Evolutionary conservation across 2,113 vertebrate genomes (phyloP).

Genomic region (Thalassarche chlororhynchos): DNA sequence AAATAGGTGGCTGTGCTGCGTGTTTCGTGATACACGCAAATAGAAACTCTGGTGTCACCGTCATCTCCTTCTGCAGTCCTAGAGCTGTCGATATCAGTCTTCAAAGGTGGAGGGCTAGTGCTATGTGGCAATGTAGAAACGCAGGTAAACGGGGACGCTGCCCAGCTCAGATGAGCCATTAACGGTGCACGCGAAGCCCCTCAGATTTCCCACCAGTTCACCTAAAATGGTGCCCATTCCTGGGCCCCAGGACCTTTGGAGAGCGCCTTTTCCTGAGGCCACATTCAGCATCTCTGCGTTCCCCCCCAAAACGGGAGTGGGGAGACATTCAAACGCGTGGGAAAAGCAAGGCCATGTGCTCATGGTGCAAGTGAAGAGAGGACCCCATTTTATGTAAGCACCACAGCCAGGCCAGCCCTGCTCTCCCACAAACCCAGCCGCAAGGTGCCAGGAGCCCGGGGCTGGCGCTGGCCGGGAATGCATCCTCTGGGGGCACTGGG

Average conservation of each 20-base stretch:
- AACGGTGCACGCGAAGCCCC: accelerated
- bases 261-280: neutral
- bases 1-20: neutral
- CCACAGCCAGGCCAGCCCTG: neutral
- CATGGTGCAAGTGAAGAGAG: neutral
- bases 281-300: neutral
- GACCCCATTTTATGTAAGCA: neutral
- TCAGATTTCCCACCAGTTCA: neutral
- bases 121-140: neutral
- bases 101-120: neutral
- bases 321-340: neutral
- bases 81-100: neutral
- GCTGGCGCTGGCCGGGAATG: neutral
- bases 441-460: accelerated
- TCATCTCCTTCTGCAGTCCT: neutral
- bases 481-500: neutral
- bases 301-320: accelerated
- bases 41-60: neutral
- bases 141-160: neutral
- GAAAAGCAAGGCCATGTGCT: neutral
- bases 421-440: neutral
- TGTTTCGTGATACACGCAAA: neutral
- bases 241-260: neutral
- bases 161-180: neutral
- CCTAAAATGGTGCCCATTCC: neutral